Evolutionary conservation across 2,888 invertebrate species (phyloP).

Genomic region (Polylopha cassiicola): DNA sequence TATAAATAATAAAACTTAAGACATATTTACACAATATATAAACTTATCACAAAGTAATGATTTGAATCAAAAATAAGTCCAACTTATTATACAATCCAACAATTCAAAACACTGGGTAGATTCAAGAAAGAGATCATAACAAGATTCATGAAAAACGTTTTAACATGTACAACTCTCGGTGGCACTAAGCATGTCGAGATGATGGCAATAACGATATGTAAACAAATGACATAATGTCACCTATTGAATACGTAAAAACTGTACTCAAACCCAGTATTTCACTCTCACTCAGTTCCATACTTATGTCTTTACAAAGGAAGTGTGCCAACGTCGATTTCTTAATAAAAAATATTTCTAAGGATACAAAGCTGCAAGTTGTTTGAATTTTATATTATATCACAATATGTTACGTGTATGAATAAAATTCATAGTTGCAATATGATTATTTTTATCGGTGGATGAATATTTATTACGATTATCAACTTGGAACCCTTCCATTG

Average conservation of each 20-base stretch:
- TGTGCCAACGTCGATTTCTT: no score
- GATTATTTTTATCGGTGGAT: no score
- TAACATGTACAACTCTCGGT: slow-evolving; percentile 41
- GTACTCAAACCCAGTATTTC: slow-evolving; percentile 71
- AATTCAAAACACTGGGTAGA: slow-evolving; percentile 73
- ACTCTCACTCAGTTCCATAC: slow-evolving; percentile 33
- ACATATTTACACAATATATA: slow-evolving; percentile 68
- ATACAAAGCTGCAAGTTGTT: no score
- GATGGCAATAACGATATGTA: slow-evolving; percentile 71
- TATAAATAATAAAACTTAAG: slow-evolving; percentile 49
- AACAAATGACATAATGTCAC: slow-evolving; percentile 69
- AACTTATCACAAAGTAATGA: slow-evolving; percentile 67
- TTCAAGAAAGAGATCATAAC: slow-evolving; percentile 73
- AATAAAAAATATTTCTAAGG: no score
- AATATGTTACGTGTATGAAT: no score
- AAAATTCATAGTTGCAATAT: no score
- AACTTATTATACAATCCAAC: slow-evolving; percentile 63
- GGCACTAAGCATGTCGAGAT: slow-evolving; percentile 42
- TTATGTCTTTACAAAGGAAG: slow-evolving; percentile 5
- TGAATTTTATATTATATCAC: no score
- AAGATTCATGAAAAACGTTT: slow-evolving; percentile 65
- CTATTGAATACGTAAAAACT: slow-evolving; percentile 59
- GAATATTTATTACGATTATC: no score
- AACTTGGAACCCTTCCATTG: no score
- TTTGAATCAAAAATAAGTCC: slow-evolving; percentile 55